Base-by-base conservation (phyloP, 2,797 vertebrate genomes). In the Sciaenops ocellatus region DNA sequence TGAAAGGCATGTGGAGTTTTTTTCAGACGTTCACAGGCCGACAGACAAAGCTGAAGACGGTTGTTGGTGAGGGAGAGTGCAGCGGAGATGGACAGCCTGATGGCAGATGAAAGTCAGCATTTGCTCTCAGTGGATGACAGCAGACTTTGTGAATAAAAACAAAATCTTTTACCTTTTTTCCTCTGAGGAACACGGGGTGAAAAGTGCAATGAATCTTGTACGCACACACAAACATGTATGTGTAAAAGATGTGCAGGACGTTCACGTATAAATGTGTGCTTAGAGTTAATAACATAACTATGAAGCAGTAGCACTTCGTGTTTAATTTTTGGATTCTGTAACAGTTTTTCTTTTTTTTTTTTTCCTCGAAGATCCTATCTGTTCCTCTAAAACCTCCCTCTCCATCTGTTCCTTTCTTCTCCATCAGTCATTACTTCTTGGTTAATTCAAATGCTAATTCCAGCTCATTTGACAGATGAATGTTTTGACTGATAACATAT, bases 391-490 rank as follows among this genome's bases (percentile, higher is more conserved):
- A 82, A 69, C 61, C 73, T 67, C 44, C 66, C 70, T 57, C 70
- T 82, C 78, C 78, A 79, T 84, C 85, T 83, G 82, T 26, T 82
- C 70, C 61, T 75, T 83, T 84, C 66, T 80, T 69, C 54, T 80
- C 48, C 74, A 54, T 76, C 83, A 61, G 51, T 76, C 79, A 72
- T 76, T 78, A 52, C 55, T 73, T 80, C 71, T 73, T 10, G 17
- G 57, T 55, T 91, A 80, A 90, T 86, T 92, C 66, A 80, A 70
- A 90, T 83, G 86, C 75, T 89, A 85, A 87, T 91, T 84, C 59
- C 1, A 66, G 67, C 78, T 85, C 76, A 83, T 91, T 90, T 78
- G 63, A 44, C 54, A 89, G 86, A 89, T 80, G 84, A 55, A 64
- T 81, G 77, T 82, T 89, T 76, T 80, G 52, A 76, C 75, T 73